These are phyloP conservation scores for Helicorthomorpha holstii DNA, from an alignment of 1,140 invertebrate genomes.

Conservation along the genomic window DNA sequence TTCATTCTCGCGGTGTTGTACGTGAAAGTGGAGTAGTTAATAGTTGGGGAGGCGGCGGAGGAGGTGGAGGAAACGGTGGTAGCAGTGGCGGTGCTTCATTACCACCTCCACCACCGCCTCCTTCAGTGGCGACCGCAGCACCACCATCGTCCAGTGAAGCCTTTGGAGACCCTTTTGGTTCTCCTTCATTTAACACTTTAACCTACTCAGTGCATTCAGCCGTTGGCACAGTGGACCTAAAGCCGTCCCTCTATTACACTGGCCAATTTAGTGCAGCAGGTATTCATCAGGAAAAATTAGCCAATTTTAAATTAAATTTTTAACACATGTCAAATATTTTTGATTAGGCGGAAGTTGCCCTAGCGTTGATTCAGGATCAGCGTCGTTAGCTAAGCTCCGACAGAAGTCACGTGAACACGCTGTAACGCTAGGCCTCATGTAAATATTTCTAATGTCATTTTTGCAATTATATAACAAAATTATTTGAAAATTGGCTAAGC, in stretches of 20 bases:
- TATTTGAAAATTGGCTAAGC: no score
- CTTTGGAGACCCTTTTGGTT: not conserved
- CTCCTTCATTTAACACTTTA: not conserved
- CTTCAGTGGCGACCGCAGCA: not conserved
- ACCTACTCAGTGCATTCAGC: not conserved
- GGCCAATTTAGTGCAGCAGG: conserved; percentile 2
- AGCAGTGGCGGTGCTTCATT: not conserved
- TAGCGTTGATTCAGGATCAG: not conserved
- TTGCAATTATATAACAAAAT: no score
- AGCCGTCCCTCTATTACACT: conserved; percentile 6
- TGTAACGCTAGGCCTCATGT: conserved; percentile 11
- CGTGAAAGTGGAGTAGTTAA: not conserved
- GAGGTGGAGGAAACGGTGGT: not conserved
- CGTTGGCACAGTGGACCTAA: not conserved
- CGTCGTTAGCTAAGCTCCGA: conserved; percentile 10
- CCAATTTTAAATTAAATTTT: no score
- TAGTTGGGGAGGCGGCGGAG: not conserved
- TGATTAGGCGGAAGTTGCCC: not conserved
- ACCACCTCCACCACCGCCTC: not conserved
- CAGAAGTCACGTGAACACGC: conserved; percentile 15
- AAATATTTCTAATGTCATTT: no score
- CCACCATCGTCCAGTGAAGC: not conserved
- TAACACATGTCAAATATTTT: not conserved
- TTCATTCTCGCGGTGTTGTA: not conserved
- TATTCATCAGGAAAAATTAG: no score